Base-by-base conservation (phyloP, 2,888 invertebrate species). In the Orthonevra nobilis region DNA sequence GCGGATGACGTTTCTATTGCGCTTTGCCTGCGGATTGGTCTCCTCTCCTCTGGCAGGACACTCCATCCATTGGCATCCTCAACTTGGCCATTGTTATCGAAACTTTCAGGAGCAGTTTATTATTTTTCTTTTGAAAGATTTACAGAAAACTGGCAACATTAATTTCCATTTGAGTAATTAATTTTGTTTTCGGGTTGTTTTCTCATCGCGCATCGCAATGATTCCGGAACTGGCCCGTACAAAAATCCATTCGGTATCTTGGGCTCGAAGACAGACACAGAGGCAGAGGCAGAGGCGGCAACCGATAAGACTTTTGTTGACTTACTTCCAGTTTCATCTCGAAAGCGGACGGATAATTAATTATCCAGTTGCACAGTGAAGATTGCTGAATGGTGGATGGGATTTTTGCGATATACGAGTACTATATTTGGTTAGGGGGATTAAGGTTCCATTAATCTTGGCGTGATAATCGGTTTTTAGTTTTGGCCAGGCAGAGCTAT, bases 141-240 rank as follows among this genome's bases (percentile, higher is more conserved):
- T 73, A 79, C 70, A 38, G 66, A 60, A 79, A 54, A 46, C 60
- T 66, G 46, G 10, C 28, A 64, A 56, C 79, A 79, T 79, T 66
- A 79, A 79, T 79, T 79, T 79, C 66, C 66, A 79, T 79, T 72
- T 79, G 60, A 40, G 79, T 79, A 73, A 79, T 79, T 79, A 73
- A 79, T 79, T 79, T 72, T 54, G 68, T 79, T 77, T 69, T 54
- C 56, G 63, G 52, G 23, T 72, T 54, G 64, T 79, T 77, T 69
- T 54, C 56, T 56, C 40, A 60, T 1, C 1, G 5, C 32, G 32
- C 32, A 10, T n/a, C 32, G 10, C n/a, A 9, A 10, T 32, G 10
- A 4, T 32, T 32, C 32, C 10, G 10, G 0, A 32, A 10, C n/a
- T 4, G 10, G n/a, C n/a, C 32, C 10, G 10, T 0, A n/a, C 10